A percentile compares a stretch with the other conserved stretches of the same genome.
Conservation (phyloP, 1,140 invertebrate genomes). For the Leptinotarsa texana region DNA sequence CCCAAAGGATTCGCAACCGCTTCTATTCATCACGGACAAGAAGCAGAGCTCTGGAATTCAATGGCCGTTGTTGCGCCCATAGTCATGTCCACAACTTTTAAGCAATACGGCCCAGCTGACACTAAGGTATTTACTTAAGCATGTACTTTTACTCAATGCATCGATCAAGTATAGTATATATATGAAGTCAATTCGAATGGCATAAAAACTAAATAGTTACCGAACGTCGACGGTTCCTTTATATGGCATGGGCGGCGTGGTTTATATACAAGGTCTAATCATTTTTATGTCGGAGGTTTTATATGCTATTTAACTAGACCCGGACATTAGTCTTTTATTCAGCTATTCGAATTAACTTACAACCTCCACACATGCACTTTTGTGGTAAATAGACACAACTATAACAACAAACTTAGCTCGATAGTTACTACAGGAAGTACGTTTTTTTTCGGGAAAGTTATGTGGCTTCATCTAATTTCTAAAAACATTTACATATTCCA, state of each 20-base stretch:
- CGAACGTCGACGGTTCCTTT: too few species aligned
- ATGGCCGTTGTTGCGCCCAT: conserved; percentile 86
- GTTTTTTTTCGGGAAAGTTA: background rate
- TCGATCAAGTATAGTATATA: too few species aligned
- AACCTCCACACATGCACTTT: too few species aligned
- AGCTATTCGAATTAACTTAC: too few species aligned
- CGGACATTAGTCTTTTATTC: too few species aligned
- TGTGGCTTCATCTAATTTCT: background rate
- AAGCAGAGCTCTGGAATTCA: conserved; percentile 82
- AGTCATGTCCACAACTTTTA: conserved; percentile 90
- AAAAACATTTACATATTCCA: background rate
- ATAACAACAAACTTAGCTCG: too few species aligned
- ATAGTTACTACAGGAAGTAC: background rate
- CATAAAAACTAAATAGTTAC: too few species aligned
- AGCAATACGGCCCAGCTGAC: conserved; percentile 71
- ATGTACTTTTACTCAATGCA: too few species aligned
- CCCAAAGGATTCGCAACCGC: conserved; percentile 78
- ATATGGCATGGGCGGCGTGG: too few species aligned
- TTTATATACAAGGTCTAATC: too few species aligned
- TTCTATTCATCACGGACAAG: conserved; percentile 89
- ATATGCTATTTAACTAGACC: background rate
- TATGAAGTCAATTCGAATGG: too few species aligned
- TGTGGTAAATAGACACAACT: too few species aligned
- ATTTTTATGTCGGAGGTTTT: background rate
- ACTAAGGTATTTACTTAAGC: conserved; percentile 22